These are phyloP conservation scores for Metalampra italica DNA, from an alignment of 2,888 invertebrate genomes.

Conservation along the genomic window DNA sequence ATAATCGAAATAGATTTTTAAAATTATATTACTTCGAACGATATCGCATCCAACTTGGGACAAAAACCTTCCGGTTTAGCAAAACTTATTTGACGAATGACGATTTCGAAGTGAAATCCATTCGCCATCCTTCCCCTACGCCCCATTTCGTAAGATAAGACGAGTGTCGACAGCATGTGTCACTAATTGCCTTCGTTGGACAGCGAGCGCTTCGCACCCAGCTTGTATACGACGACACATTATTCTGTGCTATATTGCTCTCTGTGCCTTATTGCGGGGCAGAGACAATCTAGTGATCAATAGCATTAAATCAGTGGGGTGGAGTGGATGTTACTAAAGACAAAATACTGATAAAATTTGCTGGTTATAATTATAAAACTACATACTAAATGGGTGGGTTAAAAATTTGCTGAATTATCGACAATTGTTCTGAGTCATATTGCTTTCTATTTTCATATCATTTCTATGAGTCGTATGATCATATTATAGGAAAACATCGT, in stretches of 20 bases:
- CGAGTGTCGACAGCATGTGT: slow-evolving; percentile 52
- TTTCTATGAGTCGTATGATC: no score
- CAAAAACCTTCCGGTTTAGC: no score
- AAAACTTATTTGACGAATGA: not conserved
- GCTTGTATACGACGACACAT: slow-evolving; percentile 16
- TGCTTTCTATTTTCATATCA: no score
- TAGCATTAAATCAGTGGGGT: no score
- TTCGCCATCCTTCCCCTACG: slow-evolving; percentile 29
- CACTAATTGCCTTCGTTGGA: slow-evolving; percentile 60
- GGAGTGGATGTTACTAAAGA: slow-evolving; percentile 2
- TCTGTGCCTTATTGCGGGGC: slow-evolving; percentile 22
- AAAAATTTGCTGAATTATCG: no score
- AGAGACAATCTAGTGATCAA: not conserved
- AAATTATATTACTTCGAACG: no score
- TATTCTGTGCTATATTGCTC: slow-evolving; percentile 38
- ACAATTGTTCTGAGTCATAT: no score
- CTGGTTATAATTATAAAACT: no score
- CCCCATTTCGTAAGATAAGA: slow-evolving; percentile 34
- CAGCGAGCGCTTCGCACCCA: slow-evolving; percentile 27
- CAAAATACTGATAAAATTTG: not conserved
- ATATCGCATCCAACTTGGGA: no score
- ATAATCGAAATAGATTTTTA: no score
- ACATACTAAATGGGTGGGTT: no score
- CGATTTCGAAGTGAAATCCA: slow-evolving; percentile 2
- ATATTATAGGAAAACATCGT: no score